Evolutionary conservation across 2,113 vertebrate species (phyloP).

Genomic region (Barnardius zonarius): DNA sequence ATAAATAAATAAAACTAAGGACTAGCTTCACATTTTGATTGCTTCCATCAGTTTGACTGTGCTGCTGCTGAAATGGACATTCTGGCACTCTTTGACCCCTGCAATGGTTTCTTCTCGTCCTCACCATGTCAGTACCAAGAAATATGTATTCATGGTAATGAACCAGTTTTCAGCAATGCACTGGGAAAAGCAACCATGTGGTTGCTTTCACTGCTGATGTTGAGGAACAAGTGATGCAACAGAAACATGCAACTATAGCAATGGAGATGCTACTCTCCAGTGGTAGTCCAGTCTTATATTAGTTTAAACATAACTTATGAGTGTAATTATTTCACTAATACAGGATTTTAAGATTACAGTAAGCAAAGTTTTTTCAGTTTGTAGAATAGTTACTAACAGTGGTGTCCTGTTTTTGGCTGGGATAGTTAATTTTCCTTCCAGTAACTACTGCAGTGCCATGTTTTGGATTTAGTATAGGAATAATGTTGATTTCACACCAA

Average conservation of each 20-base stretch:
- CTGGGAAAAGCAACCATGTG: not conserved
- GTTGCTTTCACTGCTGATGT: not conserved
- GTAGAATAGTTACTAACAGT: not conserved
- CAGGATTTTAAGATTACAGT: not conserved
- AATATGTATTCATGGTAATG: fast-evolving
- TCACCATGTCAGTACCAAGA: not conserved
- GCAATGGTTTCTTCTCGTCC: not conserved
- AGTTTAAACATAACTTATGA: not conserved
- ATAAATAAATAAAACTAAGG: not conserved
- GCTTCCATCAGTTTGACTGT: not conserved
- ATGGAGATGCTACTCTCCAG: not conserved
- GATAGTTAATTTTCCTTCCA: not conserved
- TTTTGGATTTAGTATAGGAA: not conserved
- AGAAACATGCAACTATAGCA: not conserved
- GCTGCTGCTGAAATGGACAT: not conserved
- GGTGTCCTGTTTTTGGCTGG: not conserved
- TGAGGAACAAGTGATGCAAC: not conserved
- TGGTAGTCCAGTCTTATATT: not conserved
- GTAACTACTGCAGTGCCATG: not conserved
- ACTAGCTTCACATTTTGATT: not conserved
- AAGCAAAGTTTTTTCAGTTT: not conserved
- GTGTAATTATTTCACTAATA: not conserved
- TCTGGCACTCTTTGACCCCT: not conserved
- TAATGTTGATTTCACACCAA: not conserved
- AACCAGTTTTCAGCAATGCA: not conserved